Base-by-base conservation (phyloP, 2,797 vertebrate genomes). In the Poecilia wingei region DNA sequence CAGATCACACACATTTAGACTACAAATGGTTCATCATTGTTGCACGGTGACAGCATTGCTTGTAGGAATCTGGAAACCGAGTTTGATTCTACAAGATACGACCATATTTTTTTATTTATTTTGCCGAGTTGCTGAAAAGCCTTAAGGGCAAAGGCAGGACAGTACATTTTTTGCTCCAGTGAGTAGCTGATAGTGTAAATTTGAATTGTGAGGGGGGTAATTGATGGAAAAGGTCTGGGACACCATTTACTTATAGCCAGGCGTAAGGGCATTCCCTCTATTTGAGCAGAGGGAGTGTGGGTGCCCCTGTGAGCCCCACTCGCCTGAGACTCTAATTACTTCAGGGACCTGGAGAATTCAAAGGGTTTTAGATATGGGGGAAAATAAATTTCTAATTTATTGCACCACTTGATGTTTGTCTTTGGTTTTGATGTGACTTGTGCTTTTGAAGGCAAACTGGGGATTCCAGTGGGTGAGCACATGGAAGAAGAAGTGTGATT, bases 271-370 rank as follows among this genome's bases (percentile, higher is more conserved):
- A 95, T 88, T 94, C 89, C 90, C 90, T 92, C 91, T 89, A 91
- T 94, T 93, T 93, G 92, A 90, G 88, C 75, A 91, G 88, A 90
- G 93, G 89, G 93, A 90, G 89, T 91, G 83, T 86, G 85, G 88
- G 89, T 80, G 91, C 90, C 92, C 91, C 93, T 87, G 64, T 89
- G 93, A 94, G 93, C 90, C 93, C 90, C 92, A 88, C 89, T 94
- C 93, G 90, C 93, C 88, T 86, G 91, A 94, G 94, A 95, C 93
- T 95, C 94, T 96, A 96, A 96, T 96, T 96, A 96, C 95, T 94
- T 96, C 92, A 87, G 96, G 96, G 96, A 96, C 94, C 93, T 95
- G 92, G 95, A 96, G 96, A 95, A 95, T 96, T 95, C 93, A 92
- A 91, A 93, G 94, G 94, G 95, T 96, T 70, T 96, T 95, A 95